Base-by-base conservation (phyloP, 2,888 invertebrate species). In the Ophioninae sp. region DNA sequence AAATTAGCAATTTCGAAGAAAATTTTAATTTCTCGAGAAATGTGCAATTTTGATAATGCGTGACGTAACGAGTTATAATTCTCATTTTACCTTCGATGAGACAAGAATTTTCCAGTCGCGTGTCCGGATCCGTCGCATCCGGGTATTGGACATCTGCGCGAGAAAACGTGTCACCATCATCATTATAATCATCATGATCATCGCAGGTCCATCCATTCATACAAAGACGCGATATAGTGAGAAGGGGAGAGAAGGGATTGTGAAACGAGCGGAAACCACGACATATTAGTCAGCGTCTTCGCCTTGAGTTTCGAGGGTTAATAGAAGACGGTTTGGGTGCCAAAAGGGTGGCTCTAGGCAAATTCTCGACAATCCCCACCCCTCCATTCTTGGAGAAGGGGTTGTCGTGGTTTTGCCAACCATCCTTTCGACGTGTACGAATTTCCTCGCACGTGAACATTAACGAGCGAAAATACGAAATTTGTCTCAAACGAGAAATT, bases 41-140 rank as follows among this genome's bases (percentile, higher is more conserved):
- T 10, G 1, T n/a, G 56, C 56, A 56, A n/a, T n/a, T n/a, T n/a
- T 17, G n/a, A 56, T 10, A 58, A 20, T 37, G 41, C 41, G 2
- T 51, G 17, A 17, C 20, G 41, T 72, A 17, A 41, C 0, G 22
- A 23, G 37, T 51, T 7, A n/a, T 68, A n/a, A n/a, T n/a, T n/a
- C n/a, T n/a, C n/a, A 78, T 72, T 94, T 95, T 95, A 97, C 97
- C 97, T 99, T 94, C 99, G 96, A 94, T 99, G 99, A 88, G 99
- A 98, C 93, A 99, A 96, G 94, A 99, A 99, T 95, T 99, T 99
- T 92, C 99, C 99, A 90, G 99, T 99, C 91, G 99, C 98, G 94
- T 99, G 99, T 93, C 99, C 99, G 91, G 98, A 98, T 91, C 99
- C 99, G 94, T 99, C 99, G 94, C 99, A 99, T 92, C 97, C 97